phyloP scores from a whole-genome alignment of 2,888 invertebrate genomes.

The Macrophya alboannulata region DNA sequence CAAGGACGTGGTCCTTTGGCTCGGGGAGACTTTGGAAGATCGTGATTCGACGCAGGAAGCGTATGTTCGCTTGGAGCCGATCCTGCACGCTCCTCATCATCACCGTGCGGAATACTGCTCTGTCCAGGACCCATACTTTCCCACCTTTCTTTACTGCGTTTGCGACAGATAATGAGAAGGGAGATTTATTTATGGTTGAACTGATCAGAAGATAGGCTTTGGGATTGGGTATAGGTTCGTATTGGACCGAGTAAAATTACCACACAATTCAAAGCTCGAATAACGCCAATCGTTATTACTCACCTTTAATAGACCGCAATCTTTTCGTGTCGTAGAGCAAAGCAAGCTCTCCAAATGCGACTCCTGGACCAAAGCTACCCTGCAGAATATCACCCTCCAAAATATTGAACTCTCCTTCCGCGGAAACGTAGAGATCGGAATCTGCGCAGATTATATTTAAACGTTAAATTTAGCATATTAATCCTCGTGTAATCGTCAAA shows the following conservation, averaged over 20 bases:
- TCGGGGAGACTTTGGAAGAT: slow-evolving; percentile 85
- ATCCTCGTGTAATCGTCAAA: too few species aligned
- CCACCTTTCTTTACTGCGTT: slow-evolving; percentile 87
- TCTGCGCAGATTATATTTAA: slow-evolving; percentile 77
- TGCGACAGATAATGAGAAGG: neutral
- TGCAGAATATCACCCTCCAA: slow-evolving; percentile 90
- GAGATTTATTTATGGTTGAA: neutral
- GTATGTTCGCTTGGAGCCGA: slow-evolving; percentile 91
- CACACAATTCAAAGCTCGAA: neutral
- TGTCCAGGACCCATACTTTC: slow-evolving; percentile 94
- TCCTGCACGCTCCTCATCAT: slow-evolving; percentile 94
- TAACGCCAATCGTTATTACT: slow-evolving; percentile 65
- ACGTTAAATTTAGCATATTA: neutral
- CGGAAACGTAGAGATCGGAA: slow-evolving; percentile 93
- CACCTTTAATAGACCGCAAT: slow-evolving; percentile 93
- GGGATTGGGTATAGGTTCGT: neutral
- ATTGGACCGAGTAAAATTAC: neutral
- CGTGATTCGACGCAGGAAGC: slow-evolving; percentile 92
- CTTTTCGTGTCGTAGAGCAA: slow-evolving; percentile 96
- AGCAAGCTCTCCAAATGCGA: slow-evolving; percentile 95
- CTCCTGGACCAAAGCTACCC: slow-evolving; percentile 90
- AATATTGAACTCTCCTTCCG: slow-evolving; percentile 93
- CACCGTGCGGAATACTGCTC: slow-evolving; percentile 93
- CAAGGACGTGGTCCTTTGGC: slow-evolving; percentile 82
- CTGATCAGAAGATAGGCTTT: too few species aligned